Base-by-base conservation (phyloP, 2,888 invertebrate genomes). In the Limnephilus marmoratus region DNA sequence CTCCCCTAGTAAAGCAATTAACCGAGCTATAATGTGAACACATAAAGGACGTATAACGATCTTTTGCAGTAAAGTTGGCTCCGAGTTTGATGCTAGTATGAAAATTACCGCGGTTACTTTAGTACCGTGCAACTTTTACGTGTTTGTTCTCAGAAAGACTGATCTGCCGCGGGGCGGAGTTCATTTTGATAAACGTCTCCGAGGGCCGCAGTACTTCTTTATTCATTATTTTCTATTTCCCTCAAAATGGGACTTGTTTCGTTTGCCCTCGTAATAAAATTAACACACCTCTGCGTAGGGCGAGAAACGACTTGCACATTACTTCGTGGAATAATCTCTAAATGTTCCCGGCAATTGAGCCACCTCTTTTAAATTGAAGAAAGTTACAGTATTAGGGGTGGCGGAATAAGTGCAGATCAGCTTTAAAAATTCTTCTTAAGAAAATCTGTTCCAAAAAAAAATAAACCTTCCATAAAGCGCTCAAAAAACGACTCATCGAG, bases 181-280 rank as follows among this genome's bases (percentile, higher is more conserved):
- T 91, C 91, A 93, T 93, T 93, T 91, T 80, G 90, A 90, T 92
- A 93, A 93, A 92, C 90, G 90, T 89, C 91, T 92, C 92, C 85
- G 37, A 45, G 86, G 49, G n/a, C 88, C 81, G 24, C 49, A 24
- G 49, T 9, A 45, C n/a, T 85, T 24, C 83, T 45, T 85, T 41
- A 34, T 86, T 82, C 34, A 81, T 86, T 86, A 68, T 68, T 68
- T 68, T 24, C 24, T 68, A 68, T 68, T 68, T 90, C 68, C 81
- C 81, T 81, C 41, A 80, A 82, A 68, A 68, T n/a, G 68, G 68
- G 68, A 68, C 68, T 68, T 68, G 68, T 68, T 68, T 68, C 24
- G 68, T 68, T n/a, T 24, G 45, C 37, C 12, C 29, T 37, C 45
- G 49, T 45, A 12, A 45, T 86, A 86, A 86, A 86, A 86, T 86